These are phyloP conservation scores for Amblyjoppa proteus DNA, from an alignment of 2,888 invertebrate species.

Conservation along the genomic window DNA sequence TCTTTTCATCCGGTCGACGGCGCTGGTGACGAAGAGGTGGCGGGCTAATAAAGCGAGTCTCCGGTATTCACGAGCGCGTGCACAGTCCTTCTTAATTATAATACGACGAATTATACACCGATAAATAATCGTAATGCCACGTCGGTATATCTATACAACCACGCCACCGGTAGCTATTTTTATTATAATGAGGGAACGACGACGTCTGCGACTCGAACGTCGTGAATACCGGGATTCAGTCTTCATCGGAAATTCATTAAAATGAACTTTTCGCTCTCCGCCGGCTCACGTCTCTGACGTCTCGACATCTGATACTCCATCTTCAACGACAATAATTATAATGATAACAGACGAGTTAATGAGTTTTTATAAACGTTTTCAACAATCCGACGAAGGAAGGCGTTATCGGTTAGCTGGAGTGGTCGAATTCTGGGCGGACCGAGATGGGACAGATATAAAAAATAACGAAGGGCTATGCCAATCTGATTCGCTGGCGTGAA, in stretches of 20 bases:
- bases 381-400: conserved; percentile 16
- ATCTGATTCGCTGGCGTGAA: background rate
- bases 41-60: conserved; percentile 11
- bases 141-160: background rate
- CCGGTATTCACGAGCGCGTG: background rate
- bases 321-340: conserved; percentile 16
- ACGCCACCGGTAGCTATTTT: conserved; percentile 34
- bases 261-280: conserved; percentile 33
- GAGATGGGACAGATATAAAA: background rate
- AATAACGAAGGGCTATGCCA: background rate
- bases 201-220: background rate
- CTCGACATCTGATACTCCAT: background rate
- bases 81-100: conserved; percentile 66
- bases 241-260: conserved; percentile 53
- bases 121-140: conserved; percentile 54
- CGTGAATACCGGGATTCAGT: conserved; percentile 27
- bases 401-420: background rate
- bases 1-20: conserved; percentile 35
- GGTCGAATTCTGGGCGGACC: background rate
- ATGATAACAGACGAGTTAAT: conserved; percentile 32
- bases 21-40: background rate
- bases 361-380: conserved; percentile 27
- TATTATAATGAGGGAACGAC: conserved; percentile 21
- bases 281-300: conserved; percentile 19
- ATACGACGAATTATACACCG: conserved; percentile 63